Percentiles rank a stretch among this genome's conserved stretches.
phyloP scores from a whole-genome alignment of 2,113 vertebrate genomes.

The Castor canadensis region DNA sequence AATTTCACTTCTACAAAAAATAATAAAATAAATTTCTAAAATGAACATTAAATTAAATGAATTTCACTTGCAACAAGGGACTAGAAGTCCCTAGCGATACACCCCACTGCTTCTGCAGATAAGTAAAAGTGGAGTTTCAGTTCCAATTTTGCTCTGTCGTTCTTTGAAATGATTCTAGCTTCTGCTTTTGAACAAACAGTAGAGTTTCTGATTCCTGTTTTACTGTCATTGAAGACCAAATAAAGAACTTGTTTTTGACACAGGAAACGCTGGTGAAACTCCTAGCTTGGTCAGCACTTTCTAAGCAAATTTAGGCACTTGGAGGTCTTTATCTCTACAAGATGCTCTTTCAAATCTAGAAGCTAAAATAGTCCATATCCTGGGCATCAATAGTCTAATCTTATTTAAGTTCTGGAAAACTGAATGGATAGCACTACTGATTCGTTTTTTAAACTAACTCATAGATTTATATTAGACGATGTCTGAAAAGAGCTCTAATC shows the following conservation, averaged over 20 bases:
- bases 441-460: not conserved
- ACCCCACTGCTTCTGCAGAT: not conserved
- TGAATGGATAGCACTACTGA: not conserved
- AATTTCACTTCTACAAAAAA: constrained; percentile 18
- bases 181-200: constrained; percentile 77
- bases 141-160: constrained; percentile 67
- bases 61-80: constrained; percentile 5
- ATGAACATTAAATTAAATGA: not conserved
- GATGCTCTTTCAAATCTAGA: not conserved
- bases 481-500: not conserved
- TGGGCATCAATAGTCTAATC: not conserved
- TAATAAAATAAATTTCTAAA: no score
- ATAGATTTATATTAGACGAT: not conserved
- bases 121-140: constrained; percentile 52
- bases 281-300: constrained; percentile 59
- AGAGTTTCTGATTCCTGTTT: constrained; percentile 71
- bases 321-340: not conserved
- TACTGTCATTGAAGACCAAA: constrained; percentile 61
- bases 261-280: constrained; percentile 67
- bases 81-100: not conserved
- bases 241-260: constrained; percentile 67
- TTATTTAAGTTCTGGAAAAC: not conserved
- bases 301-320: constrained; percentile 23
- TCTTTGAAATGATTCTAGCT: constrained; percentile 77
- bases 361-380: not conserved